Percentiles rank a stretch among this genome's conserved stretches.
These are phyloP conservation scores for Phenganax stokvisi DNA, from an alignment of 92 coral and sea anemone genomes.

Conservation along the genomic window DNA sequence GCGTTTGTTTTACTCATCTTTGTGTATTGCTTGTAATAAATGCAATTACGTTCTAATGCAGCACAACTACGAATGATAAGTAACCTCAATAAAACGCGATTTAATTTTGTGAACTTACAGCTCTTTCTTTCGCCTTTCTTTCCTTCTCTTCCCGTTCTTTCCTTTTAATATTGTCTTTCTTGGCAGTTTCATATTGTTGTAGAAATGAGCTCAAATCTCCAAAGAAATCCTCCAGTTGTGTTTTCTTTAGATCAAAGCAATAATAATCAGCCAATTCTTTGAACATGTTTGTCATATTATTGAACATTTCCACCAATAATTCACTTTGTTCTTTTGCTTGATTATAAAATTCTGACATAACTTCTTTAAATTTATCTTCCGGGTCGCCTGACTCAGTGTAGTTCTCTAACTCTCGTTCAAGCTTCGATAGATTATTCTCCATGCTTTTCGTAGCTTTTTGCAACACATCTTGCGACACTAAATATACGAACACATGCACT, in stretches of 20 bases:
- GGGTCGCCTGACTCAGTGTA: slow-evolving; percentile 56
- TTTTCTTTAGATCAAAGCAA: slow-evolving; percentile 87
- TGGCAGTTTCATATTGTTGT: slow-evolving; percentile 66
- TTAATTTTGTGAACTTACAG: slow-evolving; percentile 54
- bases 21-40: not conserved
- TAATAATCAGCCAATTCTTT: slow-evolving; percentile 79
- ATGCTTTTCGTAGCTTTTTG: slow-evolving; percentile 75
- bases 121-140: slow-evolving; percentile 79
- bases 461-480: slow-evolving; percentile 87
- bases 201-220: slow-evolving; percentile 83
- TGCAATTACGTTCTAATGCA: too few species aligned
- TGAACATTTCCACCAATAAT: slow-evolving; percentile 92
- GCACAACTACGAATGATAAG: too few species aligned
- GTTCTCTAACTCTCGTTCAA: slow-evolving; percentile 69
- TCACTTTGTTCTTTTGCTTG: slow-evolving; percentile 90
- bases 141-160: slow-evolving; percentile 94
- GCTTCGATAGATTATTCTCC: slow-evolving; percentile 72
- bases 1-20: not conserved
- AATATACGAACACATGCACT: not conserved
- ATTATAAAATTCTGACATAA: slow-evolving; percentile 74
- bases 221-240: slow-evolving; percentile 91
- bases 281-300: slow-evolving; percentile 95
- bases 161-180: slow-evolving; percentile 80
- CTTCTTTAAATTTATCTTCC: slow-evolving; percentile 74
- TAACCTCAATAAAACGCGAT: not conserved